Percentiles rank a stretch among this genome's conserved stretches.
phyloP scores from a whole-genome alignment of 1,140 invertebrate species.

The Monochamus saltuarius region DNA sequence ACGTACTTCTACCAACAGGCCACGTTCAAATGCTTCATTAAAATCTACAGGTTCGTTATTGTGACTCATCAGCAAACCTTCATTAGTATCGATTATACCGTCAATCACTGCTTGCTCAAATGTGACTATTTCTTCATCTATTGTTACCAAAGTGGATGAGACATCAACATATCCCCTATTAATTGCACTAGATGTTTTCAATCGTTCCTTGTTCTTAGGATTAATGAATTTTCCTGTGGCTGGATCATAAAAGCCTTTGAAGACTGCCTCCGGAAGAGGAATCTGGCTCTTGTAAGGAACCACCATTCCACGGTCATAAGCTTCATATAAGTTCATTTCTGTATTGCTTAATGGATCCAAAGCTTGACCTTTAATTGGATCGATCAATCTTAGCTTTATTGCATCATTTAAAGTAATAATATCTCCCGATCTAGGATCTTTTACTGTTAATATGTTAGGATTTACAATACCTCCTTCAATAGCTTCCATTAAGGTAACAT shows the following conservation, averaged over 20 bases:
- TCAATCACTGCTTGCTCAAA: conserved; percentile 80
- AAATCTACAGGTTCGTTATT: conserved; percentile 71
- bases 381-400: conserved; percentile 76
- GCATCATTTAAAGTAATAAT: conserved; percentile 80
- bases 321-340: conserved; percentile 75
- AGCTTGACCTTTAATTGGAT: conserved; percentile 76
- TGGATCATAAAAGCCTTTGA: conserved; percentile 80
- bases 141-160: conserved; percentile 73
- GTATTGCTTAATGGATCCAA: conserved; percentile 73
- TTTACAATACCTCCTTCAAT: conserved; percentile 75
- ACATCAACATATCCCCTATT: conserved; percentile 74
- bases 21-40: conserved; percentile 81
- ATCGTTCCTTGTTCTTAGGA: conserved; percentile 69
- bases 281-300: conserved; percentile 78
- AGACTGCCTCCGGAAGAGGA: conserved; percentile 81
- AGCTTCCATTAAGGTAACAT: conserved; percentile 75
- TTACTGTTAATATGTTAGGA: conserved; percentile 75
- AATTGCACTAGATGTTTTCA: conserved; percentile 66
- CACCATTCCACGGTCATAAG: conserved; percentile 77
- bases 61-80: conserved; percentile 66
- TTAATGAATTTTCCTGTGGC: conserved; percentile 71
- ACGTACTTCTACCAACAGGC: conserved; percentile 77
- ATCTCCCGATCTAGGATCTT: conserved; percentile 74
- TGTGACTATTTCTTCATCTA: conserved; percentile 72
- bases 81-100: conserved; percentile 74